Percentiles rank a stretch among this genome's conserved stretches.
phyloP scores from a whole-genome alignment of 2,797 vertebrate species.

The Myioborus melanocephalus region DNA sequence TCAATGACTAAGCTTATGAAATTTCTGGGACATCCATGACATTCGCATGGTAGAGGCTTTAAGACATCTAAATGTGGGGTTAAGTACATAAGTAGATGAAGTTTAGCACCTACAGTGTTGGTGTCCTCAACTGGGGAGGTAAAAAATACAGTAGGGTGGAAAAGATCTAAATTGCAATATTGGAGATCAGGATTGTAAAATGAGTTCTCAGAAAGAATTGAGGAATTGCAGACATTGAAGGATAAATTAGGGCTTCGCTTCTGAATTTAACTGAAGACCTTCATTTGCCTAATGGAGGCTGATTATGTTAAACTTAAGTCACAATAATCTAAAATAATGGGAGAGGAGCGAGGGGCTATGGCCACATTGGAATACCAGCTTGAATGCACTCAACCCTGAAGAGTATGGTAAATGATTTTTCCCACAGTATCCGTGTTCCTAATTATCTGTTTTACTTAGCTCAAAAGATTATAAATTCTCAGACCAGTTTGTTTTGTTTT shows the following conservation, averaged over 20 bases:
- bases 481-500: background rate
- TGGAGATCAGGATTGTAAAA: background rate
- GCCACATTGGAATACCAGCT: background rate
- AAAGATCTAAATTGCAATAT: background rate
- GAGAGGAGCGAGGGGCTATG: background rate
- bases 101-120: background rate
- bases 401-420: background rate
- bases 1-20: background rate
- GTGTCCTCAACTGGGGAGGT: background rate
- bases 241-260: background rate
- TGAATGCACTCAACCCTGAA: background rate
- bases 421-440: background rate
- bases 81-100: background rate
- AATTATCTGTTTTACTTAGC: constrained; percentile 4
- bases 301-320: background rate
- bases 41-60: background rate
- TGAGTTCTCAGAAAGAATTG: background rate
- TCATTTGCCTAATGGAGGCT: background rate
- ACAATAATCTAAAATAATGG: background rate
- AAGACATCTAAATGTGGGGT: background rate
- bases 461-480: constrained; percentile 7
- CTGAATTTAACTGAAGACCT: background rate
- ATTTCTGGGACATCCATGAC: background rate
- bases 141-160: background rate
- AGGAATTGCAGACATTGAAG: background rate